These are phyloP conservation scores for Empidonax traillii DNA, from an alignment of 2,113 vertebrate species.

Conservation along the genomic window DNA sequence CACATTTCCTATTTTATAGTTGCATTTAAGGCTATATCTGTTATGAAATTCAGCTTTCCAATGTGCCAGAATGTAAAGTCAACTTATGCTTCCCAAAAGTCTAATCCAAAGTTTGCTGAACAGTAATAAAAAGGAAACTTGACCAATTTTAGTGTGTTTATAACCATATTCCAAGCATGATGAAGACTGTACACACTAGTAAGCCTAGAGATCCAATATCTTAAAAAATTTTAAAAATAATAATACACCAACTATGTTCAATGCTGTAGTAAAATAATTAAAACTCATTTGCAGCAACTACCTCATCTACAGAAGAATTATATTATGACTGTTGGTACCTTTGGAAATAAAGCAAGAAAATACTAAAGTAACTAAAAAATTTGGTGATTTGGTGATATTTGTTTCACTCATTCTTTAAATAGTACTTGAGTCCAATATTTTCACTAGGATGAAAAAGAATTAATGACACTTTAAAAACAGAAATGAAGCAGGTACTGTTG, in stretches of 20 bases:
- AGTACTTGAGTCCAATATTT: background rate
- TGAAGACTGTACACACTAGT: background rate
- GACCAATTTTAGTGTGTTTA: background rate
- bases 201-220: background rate
- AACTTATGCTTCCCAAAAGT: background rate
- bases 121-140: background rate
- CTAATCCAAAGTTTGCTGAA: background rate
- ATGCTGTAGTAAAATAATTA: background rate
- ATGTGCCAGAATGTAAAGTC: background rate
- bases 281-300: background rate
- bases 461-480: background rate
- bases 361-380: background rate
- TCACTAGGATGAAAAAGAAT: background rate
- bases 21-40: background rate
- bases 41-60: background rate
- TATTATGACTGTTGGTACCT: background rate
- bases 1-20: background rate
- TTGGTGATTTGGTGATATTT: background rate
- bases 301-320: background rate
- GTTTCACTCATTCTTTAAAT: background rate
- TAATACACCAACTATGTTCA: background rate
- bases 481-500: background rate
- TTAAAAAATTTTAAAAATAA: background rate
- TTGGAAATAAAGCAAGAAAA: background rate
- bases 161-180: background rate